Evolutionary conservation across 2,113 vertebrate species (phyloP).

Genomic region (Tyrannus savana): DNA sequence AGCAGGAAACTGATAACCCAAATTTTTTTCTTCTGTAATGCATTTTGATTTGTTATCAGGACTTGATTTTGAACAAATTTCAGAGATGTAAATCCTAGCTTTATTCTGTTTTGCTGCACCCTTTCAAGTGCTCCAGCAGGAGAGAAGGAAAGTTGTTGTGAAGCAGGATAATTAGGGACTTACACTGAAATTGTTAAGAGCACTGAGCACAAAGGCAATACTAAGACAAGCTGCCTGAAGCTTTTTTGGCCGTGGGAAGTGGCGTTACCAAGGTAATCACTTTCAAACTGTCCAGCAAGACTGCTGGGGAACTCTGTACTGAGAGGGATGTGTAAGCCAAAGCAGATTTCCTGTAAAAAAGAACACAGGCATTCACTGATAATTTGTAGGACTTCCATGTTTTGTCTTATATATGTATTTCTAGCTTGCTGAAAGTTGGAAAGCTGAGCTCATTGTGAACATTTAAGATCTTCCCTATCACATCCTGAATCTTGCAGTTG

Average conservation of each 20-base stretch:
- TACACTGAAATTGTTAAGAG: neutral
- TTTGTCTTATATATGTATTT: slow-evolving; percentile 76
- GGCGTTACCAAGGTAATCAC: slow-evolving; percentile 64
- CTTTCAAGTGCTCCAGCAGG: neutral
- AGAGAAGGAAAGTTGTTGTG: slow-evolving; percentile 50
- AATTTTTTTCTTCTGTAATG: slow-evolving; percentile 26
- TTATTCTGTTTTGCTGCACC: slow-evolving; percentile 39
- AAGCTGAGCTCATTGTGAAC: slow-evolving; percentile 65
- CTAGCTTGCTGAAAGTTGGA: slow-evolving; percentile 62
- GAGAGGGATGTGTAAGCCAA: slow-evolving; percentile 43
- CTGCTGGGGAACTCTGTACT: slow-evolving; percentile 7
- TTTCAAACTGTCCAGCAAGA: slow-evolving; percentile 41
- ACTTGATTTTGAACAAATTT: slow-evolving; percentile 6
- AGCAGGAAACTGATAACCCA: slow-evolving; percentile 30
- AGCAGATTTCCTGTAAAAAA: slow-evolving; percentile 67
- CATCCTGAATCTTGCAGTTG: slow-evolving; percentile 70
- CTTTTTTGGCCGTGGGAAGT: slow-evolving; percentile 45
- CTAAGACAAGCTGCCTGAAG: slow-evolving; percentile 24
- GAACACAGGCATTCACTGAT: slow-evolving; percentile 59
- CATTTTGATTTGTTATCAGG: neutral
- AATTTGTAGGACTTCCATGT: slow-evolving; percentile 76
- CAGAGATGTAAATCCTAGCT: slow-evolving; percentile 24
- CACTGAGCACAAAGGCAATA: slow-evolving; percentile 47
- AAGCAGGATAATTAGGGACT: slow-evolving; percentile 58
- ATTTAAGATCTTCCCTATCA: slow-evolving; percentile 66